Evolutionary conservation across 2,888 invertebrate species (phyloP).

Genomic region (Eupithecia abbreviata): DNA sequence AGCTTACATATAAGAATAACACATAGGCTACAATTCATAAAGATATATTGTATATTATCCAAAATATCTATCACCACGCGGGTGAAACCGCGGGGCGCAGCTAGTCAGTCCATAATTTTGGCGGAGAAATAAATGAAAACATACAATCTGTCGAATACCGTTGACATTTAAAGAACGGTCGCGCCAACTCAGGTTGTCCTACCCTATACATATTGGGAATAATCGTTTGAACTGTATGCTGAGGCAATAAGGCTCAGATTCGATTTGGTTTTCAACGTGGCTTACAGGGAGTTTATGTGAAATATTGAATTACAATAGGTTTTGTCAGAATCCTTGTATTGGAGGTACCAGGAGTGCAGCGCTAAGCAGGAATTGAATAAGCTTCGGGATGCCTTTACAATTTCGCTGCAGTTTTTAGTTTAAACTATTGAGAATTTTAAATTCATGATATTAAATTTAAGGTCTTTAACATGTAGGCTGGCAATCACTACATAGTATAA

Average conservation of each 20-base stretch:
- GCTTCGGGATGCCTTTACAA: neutral
- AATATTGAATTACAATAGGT: conserved; percentile 53
- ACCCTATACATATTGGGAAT: neutral
- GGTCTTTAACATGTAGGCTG: no score
- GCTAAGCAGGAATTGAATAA: conserved; percentile 9
- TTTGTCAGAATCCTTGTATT: conserved; percentile 43
- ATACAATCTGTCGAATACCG: no score
- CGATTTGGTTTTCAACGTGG: conserved; percentile 26
- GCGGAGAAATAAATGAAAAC: neutral
- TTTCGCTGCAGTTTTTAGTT: neutral
- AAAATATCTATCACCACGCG: no score
- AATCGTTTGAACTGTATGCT: conserved; percentile 19
- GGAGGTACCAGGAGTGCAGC: conserved; percentile 21
- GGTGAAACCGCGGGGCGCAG: no score
- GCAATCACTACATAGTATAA: no score
- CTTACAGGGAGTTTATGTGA: conserved; percentile 37
- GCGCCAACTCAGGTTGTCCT: neutral
- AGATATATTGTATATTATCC: no score
- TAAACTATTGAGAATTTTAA: neutral
- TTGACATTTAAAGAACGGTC: neutral
- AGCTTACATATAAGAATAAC: no score
- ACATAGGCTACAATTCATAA: no score
- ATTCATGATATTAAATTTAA: no score
- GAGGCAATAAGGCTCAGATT: conserved; percentile 26
- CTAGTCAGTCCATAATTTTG: neutral